These are phyloP conservation scores for Pteronotus mesoamericanus DNA, from an alignment of 2,797 vertebrate species.

Conservation along the genomic window DNA sequence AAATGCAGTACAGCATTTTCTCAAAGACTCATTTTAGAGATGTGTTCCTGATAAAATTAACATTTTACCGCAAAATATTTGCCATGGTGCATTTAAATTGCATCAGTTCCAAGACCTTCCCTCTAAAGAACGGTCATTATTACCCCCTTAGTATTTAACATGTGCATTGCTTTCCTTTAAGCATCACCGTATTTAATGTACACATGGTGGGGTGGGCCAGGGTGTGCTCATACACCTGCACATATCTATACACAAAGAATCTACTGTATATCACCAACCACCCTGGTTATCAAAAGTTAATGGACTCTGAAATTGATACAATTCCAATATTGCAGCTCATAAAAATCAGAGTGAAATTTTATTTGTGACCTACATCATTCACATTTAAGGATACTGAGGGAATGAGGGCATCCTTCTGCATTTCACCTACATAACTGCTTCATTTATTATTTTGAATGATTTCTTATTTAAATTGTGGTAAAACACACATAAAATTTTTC, in stretches of 20 bases:
- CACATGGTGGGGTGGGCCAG: background rate
- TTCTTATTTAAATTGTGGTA: background rate
- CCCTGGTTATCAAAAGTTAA: constrained; percentile 80
- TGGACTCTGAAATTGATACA: constrained; percentile 81
- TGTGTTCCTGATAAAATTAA: constrained; percentile 54
- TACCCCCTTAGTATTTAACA: constrained; percentile 49
- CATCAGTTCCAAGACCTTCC: background rate
- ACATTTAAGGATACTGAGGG: constrained; percentile 64
- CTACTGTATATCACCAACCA: constrained; percentile 61
- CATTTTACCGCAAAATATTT: constrained; percentile 63
- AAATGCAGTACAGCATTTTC: constrained; percentile 32
- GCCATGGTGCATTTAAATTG: constrained; percentile 39
- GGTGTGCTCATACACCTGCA: background rate
- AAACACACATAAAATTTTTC: background rate
- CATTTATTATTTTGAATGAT: background rate
- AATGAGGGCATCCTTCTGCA: constrained; percentile 68
- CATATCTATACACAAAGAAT: background rate
- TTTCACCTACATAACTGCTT: background rate
- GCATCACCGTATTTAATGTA: constrained; percentile 45
- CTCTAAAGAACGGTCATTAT: constrained; percentile 49
- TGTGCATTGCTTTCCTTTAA: constrained; percentile 51
- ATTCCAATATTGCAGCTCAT: constrained; percentile 76
- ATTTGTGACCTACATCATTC: constrained; percentile 77
- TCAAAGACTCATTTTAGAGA: constrained; percentile 56
- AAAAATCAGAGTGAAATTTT: constrained; percentile 74